Percentiles rank a stretch among this genome's conserved stretches.
These are phyloP conservation scores for Ophion costatus DNA, from an alignment of 2,888 invertebrate genomes.

Conservation along the genomic window DNA sequence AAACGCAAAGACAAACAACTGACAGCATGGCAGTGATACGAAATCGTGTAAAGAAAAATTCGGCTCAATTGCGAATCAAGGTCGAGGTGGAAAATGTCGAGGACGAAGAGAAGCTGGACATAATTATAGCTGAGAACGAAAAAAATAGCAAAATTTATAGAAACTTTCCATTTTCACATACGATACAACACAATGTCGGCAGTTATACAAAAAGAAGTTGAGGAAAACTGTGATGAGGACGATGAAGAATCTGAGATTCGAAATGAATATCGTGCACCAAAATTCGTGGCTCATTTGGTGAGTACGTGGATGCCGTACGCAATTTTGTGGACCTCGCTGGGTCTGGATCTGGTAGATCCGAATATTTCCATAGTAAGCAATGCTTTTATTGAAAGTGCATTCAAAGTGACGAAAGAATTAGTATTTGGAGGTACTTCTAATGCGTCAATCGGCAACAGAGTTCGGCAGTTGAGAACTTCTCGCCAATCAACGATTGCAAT, in stretches of 20 bases:
- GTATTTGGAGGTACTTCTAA: slow-evolving; percentile 11
- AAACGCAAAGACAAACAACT: slow-evolving; percentile 3
- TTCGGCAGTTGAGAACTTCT: slow-evolving; percentile 1
- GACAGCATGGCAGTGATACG: slow-evolving; percentile 26
- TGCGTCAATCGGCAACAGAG: slow-evolving; percentile 27
- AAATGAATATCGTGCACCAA: slow-evolving; percentile 50
- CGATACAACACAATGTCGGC: not conserved
- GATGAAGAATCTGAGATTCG: not conserved
- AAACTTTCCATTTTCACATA: slow-evolving; percentile 13
- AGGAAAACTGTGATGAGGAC: not conserved
- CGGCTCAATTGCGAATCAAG: not conserved
- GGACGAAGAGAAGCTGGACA: no score
- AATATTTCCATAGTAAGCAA: slow-evolving; percentile 64
- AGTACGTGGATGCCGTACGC: slow-evolving; percentile 63
- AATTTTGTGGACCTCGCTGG: slow-evolving; percentile 58
- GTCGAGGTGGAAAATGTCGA: not conserved
- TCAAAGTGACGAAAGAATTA: not conserved
- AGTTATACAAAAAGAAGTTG: not conserved
- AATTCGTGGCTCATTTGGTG: slow-evolving; percentile 59
- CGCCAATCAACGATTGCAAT: slow-evolving; percentile 18
- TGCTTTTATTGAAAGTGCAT: slow-evolving; percentile 58
- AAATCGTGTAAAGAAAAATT: slow-evolving; percentile 5
- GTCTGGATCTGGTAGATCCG: slow-evolving; percentile 56
- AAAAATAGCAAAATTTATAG: not conserved
- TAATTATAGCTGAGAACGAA: not conserved